phyloP scores from a whole-genome alignment of 2,797 vertebrate species.

The Esox masquinongy region DNA sequence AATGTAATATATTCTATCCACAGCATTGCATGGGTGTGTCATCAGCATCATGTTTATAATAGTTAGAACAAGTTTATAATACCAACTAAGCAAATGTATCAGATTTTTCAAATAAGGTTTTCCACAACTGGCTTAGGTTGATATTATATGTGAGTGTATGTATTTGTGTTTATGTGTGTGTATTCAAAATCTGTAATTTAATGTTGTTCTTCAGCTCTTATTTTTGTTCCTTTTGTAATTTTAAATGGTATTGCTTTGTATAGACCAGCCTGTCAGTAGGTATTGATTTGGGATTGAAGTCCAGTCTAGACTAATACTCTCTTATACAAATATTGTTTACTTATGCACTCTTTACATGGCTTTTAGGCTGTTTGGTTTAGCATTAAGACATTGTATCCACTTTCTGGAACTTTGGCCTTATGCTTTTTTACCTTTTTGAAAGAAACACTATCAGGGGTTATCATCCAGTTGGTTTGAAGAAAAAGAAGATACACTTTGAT shows the following conservation, averaged over 20 bases:
- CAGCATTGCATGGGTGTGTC: background rate
- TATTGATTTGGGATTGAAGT: background rate
- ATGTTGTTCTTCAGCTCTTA: slow-evolving; percentile 3
- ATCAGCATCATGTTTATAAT: background rate
- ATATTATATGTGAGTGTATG: background rate
- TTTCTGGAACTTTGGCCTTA: background rate
- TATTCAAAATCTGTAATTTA: background rate
- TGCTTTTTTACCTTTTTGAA: slow-evolving; percentile 14
- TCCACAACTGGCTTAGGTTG: background rate
- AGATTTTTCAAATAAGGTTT: background rate
- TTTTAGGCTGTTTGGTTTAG: background rate
- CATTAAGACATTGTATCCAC: slow-evolving; percentile 7
- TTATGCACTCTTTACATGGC: background rate
- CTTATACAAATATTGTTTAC: background rate
- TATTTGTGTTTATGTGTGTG: background rate
- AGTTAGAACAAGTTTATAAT: background rate
- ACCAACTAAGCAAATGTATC: background rate
- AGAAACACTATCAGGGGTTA: slow-evolving; percentile 24
- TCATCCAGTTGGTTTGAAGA: slow-evolving; percentile 8
- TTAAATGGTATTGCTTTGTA: background rate
- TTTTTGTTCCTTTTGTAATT: slow-evolving; percentile 3
- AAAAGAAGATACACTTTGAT: background rate
- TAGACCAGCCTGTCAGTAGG: background rate
- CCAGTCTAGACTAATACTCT: background rate
- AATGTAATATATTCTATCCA: background rate